Evolutionary conservation across 2,888 invertebrate species (phyloP).

Genomic region (Mongoloraphidia duomilia): DNA sequence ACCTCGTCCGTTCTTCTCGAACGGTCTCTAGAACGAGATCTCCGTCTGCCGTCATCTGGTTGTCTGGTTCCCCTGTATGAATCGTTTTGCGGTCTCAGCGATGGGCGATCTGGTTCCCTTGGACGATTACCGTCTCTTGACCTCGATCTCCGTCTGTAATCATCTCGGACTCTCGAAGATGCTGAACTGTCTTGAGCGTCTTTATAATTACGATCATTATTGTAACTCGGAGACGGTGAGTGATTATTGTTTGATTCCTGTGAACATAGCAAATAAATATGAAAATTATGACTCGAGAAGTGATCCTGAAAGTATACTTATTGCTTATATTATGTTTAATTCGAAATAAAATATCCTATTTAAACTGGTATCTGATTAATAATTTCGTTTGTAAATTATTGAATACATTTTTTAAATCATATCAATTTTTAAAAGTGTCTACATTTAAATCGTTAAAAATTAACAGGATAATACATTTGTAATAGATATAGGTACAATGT

Average conservation of each 20-base stretch:
- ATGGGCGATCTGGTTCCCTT: neutral
- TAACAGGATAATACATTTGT: too few relatives aligned
- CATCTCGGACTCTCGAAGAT: conserved; percentile 1
- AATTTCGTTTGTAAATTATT: too few relatives aligned
- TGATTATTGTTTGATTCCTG: conserved; percentile 15
- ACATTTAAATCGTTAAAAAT: too few relatives aligned
- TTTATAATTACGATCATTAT: conserved; percentile 1
- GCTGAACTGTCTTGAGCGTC: conserved; percentile 3
- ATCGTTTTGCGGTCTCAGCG: neutral
- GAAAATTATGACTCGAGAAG: neutral
- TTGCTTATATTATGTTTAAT: too few relatives aligned
- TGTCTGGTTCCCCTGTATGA: neutral
- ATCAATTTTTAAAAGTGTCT: too few relatives aligned
- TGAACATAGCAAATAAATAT: conserved; percentile 9
- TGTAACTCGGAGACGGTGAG: conserved; percentile 3
- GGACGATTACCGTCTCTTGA: neutral
- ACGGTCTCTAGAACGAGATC: neutral
- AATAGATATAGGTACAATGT: too few relatives aligned
- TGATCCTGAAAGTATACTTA: neutral
- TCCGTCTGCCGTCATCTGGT: neutral
- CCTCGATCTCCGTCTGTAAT: neutral
- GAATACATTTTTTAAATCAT: too few relatives aligned
- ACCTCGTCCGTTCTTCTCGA: neutral
- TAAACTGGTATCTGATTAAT: too few relatives aligned
- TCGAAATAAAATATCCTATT: too few relatives aligned